These are phyloP conservation scores for Poecilia picta DNA, from an alignment of 2,797 vertebrate genomes.

Conservation along the genomic window DNA sequence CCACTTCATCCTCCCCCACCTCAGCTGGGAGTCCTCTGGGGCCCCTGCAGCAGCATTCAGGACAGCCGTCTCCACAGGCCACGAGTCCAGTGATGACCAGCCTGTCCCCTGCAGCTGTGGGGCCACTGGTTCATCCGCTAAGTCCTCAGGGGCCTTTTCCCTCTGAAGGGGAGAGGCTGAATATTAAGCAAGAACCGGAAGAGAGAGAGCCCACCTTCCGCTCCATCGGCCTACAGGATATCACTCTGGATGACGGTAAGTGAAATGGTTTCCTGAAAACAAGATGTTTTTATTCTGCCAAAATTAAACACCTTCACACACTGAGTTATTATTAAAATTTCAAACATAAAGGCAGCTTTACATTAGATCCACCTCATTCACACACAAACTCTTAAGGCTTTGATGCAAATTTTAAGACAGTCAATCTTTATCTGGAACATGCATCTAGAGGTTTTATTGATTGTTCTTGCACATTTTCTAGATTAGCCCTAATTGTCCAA, in stretches of 20 bases:
- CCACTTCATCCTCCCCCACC: constrained; percentile 88
- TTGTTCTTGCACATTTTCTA: not conserved
- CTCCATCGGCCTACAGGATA: constrained; percentile 96
- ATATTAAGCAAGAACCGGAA: constrained; percentile 95
- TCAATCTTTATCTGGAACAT: not conserved
- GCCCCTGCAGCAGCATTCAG: constrained; percentile 82
- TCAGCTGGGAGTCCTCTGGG: constrained; percentile 81
- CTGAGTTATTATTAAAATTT: not conserved
- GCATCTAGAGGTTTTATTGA: not conserved
- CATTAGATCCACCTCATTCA: not conserved
- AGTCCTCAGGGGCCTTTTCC: constrained; percentile 87
- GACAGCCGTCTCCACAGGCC: constrained; percentile 77
- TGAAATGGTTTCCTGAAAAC: constrained; percentile 21
- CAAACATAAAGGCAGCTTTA: not conserved
- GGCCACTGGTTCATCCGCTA: constrained; percentile 84
- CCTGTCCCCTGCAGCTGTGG: constrained; percentile 79
- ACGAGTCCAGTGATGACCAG: constrained; percentile 72
- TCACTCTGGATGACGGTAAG: constrained; percentile 98
- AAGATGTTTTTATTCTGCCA: constrained; percentile 3
- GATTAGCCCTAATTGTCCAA: not conserved
- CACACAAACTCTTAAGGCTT: not conserved
- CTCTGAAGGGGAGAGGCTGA: constrained; percentile 83
- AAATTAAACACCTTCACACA: not conserved
- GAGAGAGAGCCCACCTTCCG: constrained; percentile 93
- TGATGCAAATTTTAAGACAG: not conserved